A percentile compares a stretch with the other conserved stretches of the same genome.
These are phyloP conservation scores for Argyresthia goedartella DNA, from an alignment of 2,888 invertebrate genomes.

Conservation along the genomic window DNA sequence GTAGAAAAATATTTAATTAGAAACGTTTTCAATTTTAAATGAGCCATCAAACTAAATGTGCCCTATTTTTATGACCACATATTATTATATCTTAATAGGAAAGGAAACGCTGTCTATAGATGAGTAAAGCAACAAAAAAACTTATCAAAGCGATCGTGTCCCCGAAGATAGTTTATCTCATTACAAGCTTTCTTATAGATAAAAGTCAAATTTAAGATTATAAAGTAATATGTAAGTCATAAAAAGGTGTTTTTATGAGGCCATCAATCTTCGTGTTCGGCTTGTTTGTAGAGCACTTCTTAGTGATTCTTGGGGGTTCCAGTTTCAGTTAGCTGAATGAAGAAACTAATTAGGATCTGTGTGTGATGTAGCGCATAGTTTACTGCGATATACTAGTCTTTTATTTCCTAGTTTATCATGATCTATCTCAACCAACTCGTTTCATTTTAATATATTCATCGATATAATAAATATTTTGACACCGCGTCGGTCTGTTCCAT, in stretches of 20 bases:
- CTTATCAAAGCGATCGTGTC: constrained; percentile 59
- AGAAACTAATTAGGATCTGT: too few relatives aligned
- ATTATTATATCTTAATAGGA: constrained; percentile 18
- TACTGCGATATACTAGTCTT: too few relatives aligned
- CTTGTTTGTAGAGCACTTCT: constrained; percentile 25
- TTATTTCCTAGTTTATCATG: background rate
- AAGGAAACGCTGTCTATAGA: too few relatives aligned
- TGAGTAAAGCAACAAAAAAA: background rate
- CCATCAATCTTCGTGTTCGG: constrained; percentile 61
- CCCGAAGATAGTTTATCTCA: constrained; percentile 49
- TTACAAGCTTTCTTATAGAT: constrained; percentile 60
- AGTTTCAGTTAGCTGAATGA: background rate
- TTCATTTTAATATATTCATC: constrained; percentile 10
- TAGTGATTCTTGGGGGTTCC: constrained; percentile 42
- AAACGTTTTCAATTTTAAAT: too few relatives aligned
- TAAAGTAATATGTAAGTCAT: constrained; percentile 56
- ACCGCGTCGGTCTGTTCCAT: constrained; percentile 15
- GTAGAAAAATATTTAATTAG: too few relatives aligned
- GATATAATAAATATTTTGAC: constrained; percentile 46
- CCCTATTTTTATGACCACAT: constrained; percentile 9
- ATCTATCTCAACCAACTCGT: background rate
- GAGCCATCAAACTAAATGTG: too few relatives aligned
- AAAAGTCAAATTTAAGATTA: constrained; percentile 61
- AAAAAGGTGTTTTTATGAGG: constrained; percentile 59
- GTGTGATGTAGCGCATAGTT: too few relatives aligned